Evolutionary conservation across 1,140 invertebrate species (phyloP), one percentile per base, ranked within the genome.

Genomic region (Galendromus occidentalis): DNA sequence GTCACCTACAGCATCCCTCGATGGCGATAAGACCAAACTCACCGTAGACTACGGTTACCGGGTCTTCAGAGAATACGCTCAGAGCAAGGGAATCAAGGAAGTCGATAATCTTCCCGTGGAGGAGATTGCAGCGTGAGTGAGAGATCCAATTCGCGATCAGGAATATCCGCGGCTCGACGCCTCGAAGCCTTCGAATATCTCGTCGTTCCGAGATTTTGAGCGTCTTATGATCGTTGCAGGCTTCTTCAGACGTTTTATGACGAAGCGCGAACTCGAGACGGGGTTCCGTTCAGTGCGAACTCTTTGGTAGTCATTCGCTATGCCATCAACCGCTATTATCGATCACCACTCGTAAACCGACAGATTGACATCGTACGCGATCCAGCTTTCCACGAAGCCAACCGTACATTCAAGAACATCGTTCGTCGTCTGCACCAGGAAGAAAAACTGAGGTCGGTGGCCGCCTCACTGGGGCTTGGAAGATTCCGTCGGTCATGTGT

Each of bases 241-340:
- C 66, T 69, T 64, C 44, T 69, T 12, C 67, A 69, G 66, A 67
- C 67, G 41, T 69, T 69, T 41, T 69, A 69, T 45, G 69, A 66
- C 59, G 67, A 68, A 45, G 69, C 66, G 45, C 67, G 69, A 30
- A 69, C 69, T 41, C 67, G 68, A 64, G 69, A 69, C 65, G 69
- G 69, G 65, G 67, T 68, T 55, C 59, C 67, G 44, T 69, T 69
- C 44, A 69, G 69, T 55, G 69, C 68, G 42, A 69, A 69, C 65
- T 69, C 69, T 44, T 55, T 69, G 67, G 68, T 69, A 64, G 69
- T 67, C 5, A 69, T 69, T 44, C 65, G 69, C 20, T 69, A 69
- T 29, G 69, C 69, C 39, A 68, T 69, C 64, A 69, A 67, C 51
- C 67, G 69, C 41, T 69, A 69, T 66, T 69, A 68, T 66, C 65